A percentile compares a stretch with the other conserved stretches of the same genome.
phyloP scores from a whole-genome alignment of 2,113 vertebrate genomes.

The Centropristis striata region DNA sequence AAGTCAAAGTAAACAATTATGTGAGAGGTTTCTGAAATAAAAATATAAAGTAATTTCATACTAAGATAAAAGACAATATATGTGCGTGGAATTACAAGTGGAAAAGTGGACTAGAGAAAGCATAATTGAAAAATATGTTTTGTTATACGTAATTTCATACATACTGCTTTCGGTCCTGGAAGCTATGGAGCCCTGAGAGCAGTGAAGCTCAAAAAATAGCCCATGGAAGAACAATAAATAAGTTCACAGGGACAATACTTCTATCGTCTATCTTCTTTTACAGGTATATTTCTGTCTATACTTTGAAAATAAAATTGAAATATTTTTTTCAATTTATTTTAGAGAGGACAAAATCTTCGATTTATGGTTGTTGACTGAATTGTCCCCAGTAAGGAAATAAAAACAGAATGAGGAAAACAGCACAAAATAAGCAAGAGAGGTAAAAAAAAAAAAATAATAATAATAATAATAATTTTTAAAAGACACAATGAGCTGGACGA shows the following conservation, averaged over 20 bases:
- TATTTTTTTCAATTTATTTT: no score
- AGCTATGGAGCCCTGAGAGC: background rate
- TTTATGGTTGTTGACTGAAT: no score
- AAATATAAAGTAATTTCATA: slow-evolving; percentile 14
- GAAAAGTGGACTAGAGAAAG: background rate
- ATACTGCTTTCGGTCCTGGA: background rate
- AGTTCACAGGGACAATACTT: background rate
- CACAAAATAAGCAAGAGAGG: no score
- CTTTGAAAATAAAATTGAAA: no score
- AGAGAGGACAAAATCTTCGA: no score
- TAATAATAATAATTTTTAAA: no score
- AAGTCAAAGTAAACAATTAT: background rate
- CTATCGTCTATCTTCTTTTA: background rate
- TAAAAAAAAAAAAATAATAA: no score
- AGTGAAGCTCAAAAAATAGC: background rate
- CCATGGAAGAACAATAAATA: background rate
- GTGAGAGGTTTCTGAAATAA: background rate
- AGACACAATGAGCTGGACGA: no score
- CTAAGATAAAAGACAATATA: background rate
- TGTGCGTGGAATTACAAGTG: background rate
- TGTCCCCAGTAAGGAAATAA: no score
- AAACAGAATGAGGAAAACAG: no score
- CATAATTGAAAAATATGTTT: slow-evolving; percentile 15
- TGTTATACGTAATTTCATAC: slow-evolving; percentile 1
- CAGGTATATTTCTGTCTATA: no score